Conservation (phyloP, 2,113 vertebrate species). For the Sebastes schlegelii region DNA sequence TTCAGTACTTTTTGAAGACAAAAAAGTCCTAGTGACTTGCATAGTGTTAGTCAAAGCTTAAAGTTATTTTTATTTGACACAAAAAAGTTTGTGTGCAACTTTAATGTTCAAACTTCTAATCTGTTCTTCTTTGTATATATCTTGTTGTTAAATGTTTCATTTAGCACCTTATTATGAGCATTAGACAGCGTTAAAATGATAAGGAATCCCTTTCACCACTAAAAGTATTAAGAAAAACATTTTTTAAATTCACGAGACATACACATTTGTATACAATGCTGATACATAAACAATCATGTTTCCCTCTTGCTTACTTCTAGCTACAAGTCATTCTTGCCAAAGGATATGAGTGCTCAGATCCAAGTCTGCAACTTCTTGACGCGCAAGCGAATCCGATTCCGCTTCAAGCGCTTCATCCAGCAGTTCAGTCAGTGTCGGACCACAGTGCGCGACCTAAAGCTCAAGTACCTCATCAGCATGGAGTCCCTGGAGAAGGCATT, state of each 20-base stretch:
- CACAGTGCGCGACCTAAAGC: slow-evolving; percentile 92
- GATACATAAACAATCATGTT: not conserved
- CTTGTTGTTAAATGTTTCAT: not conserved
- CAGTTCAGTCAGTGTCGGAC: slow-evolving; percentile 95
- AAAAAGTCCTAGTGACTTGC: not conserved
- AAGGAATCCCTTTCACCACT: not conserved
- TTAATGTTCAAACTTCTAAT: not conserved
- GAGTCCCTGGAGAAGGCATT: slow-evolving; percentile 93
- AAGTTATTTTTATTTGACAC: not conserved
- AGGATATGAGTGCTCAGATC: slow-evolving; percentile 92
- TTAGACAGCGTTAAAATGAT: not conserved
- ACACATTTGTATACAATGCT: not conserved
- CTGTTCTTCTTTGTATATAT: not conserved
- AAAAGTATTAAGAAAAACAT: not conserved
- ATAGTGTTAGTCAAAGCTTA: not conserved
- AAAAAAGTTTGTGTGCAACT: not conserved
- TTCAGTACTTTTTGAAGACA: not conserved
- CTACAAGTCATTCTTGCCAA: slow-evolving; percentile 97
- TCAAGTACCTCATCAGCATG: slow-evolving; percentile 98
- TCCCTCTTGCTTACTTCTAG: slow-evolving; percentile 75
- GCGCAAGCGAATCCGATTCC: slow-evolving; percentile 95
- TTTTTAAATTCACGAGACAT: not conserved
- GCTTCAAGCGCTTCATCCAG: slow-evolving; percentile 96
- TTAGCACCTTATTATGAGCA: not conserved
- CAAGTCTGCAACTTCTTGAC: slow-evolving; percentile 96